These are phyloP conservation scores for Drosophila azteca DNA, from an alignment of 1,140 invertebrate genomes.

Conservation along the genomic window DNA sequence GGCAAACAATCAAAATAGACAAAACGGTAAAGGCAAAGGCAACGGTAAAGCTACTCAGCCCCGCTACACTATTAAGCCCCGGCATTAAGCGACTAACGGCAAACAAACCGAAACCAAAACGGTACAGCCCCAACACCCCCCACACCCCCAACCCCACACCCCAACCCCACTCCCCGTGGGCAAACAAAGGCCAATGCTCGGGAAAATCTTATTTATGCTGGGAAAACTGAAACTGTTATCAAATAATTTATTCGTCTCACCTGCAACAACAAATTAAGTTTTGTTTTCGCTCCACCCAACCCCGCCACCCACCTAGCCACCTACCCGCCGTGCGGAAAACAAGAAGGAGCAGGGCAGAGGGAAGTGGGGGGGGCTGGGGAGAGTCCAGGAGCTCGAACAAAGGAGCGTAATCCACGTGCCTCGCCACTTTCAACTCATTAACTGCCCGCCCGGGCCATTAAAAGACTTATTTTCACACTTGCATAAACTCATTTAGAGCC, in stretches of 20 bases:
- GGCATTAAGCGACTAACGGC: conserved; percentile 64
- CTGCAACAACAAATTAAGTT: conserved; percentile 81
- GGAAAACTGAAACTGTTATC: conserved; percentile 71
- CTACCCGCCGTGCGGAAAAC: neutral
- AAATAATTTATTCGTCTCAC: conserved; percentile 82
- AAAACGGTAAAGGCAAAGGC: conserved; percentile 30
- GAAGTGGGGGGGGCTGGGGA: too few species aligned
- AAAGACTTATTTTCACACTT: conserved; percentile 83
- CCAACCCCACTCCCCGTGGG: conserved; percentile 3
- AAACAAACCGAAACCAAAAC: conserved; percentile 41
- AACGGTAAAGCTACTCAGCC: too few species aligned
- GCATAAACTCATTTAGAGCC: conserved; percentile 80
- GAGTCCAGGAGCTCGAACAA: conserved; percentile 36
- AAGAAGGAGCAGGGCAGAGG: neutral
- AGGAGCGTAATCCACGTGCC: conserved; percentile 72
- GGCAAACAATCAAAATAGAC: conserved; percentile 54
- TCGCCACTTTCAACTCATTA: conserved; percentile 79
- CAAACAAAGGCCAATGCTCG: conserved; percentile 60
- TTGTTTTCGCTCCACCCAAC: conserved; percentile 44
- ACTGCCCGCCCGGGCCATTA: conserved; percentile 71
- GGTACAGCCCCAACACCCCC: neutral
- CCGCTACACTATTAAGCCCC: conserved; percentile 64
- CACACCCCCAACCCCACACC: neutral
- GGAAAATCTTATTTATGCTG: conserved; percentile 77
- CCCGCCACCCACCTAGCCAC: neutral